These are phyloP conservation scores for Embiotoca jacksoni DNA, from an alignment of 2,113 vertebrate species.

Conservation along the genomic window DNA sequence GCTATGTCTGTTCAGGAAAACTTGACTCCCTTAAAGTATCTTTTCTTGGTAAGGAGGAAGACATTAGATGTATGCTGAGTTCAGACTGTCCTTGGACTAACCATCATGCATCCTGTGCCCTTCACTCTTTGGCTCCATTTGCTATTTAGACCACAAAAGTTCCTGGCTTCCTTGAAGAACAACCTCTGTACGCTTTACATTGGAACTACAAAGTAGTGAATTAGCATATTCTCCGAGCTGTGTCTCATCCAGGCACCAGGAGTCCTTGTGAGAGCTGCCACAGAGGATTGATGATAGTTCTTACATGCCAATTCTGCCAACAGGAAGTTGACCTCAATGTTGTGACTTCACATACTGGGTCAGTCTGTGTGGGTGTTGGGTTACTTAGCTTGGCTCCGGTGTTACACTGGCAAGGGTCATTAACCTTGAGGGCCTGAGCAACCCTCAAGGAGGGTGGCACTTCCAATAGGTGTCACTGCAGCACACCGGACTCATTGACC, in stretches of 20 bases:
- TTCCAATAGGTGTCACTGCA: slow-evolving; percentile 74
- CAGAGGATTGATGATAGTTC: slow-evolving; percentile 66
- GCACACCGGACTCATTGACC: slow-evolving; percentile 20
- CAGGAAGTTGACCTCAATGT: slow-evolving; percentile 74
- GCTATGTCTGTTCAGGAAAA: slow-evolving; percentile 38
- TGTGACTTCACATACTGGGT: slow-evolving; percentile 65
- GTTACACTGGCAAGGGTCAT: slow-evolving; percentile 58
- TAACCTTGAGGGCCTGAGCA: slow-evolving; percentile 41
- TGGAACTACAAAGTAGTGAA: slow-evolving; percentile 45
- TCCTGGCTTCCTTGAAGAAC: slow-evolving; percentile 34
- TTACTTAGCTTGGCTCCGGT: slow-evolving; percentile 65
- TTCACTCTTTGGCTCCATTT: slow-evolving; percentile 15
- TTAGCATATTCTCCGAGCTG: slow-evolving; percentile 43
- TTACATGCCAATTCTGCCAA: slow-evolving; percentile 64
- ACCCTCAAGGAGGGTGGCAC: slow-evolving; percentile 25
- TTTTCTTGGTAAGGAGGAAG: slow-evolving; percentile 30
- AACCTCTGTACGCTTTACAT: slow-evolving; percentile 48
- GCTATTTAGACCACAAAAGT: slow-evolving; percentile 18
- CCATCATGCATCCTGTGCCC: slow-evolving; percentile 24
- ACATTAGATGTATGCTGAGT: slow-evolving; percentile 7
- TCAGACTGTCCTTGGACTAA: not conserved
- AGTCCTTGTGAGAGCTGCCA: slow-evolving; percentile 49
- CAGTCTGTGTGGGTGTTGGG: slow-evolving; percentile 53
- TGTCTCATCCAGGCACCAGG: slow-evolving; percentile 29
- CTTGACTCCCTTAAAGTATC: slow-evolving; percentile 39